A percentile compares a stretch with the other conserved stretches of the same genome.
phyloP scores from a whole-genome alignment of 2,888 invertebrate species.

The Acleris laterana region DNA sequence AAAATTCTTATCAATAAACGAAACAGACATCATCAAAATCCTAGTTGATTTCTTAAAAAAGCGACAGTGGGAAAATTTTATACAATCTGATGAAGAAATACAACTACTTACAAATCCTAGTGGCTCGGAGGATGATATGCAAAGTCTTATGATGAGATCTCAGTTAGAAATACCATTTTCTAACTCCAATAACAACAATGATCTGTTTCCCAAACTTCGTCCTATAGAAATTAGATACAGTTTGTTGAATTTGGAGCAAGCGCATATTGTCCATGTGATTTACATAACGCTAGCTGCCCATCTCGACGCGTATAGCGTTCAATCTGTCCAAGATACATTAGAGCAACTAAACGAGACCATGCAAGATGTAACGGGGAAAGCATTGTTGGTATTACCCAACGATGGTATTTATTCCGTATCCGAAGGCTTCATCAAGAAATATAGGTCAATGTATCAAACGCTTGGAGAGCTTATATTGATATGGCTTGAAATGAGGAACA shows the following conservation, averaged over 20 bases:
- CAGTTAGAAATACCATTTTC: constrained; percentile 17
- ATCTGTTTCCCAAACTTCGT: constrained; percentile 53
- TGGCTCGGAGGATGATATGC: background rate
- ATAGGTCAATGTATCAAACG: constrained; percentile 58
- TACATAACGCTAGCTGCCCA: constrained; percentile 66
- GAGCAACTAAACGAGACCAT: constrained; percentile 58
- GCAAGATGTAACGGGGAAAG: constrained; percentile 26
- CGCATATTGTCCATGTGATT: constrained; percentile 57
- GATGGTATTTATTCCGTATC: constrained; percentile 56
- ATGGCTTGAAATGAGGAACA: constrained; percentile 50
- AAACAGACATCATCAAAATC: constrained; percentile 57
- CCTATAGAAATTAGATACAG: constrained; percentile 24
- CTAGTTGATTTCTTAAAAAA: constrained; percentile 58
- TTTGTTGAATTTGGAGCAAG: constrained; percentile 42
- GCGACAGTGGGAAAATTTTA: constrained; percentile 53
- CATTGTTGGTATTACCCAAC: constrained; percentile 3
- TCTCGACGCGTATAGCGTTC: constrained; percentile 66
- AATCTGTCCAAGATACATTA: constrained; percentile 60
- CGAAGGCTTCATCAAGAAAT: constrained; percentile 64
- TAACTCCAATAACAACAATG: constrained; percentile 27
- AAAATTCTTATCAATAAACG: constrained; percentile 43
- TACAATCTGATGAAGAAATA: constrained; percentile 45
- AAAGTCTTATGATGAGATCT: constrained; percentile 14
- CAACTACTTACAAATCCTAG: constrained; percentile 42
- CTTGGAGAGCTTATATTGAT: constrained; percentile 56